Conservation (phyloP, 1,140 invertebrate species). For the Calliopsis andreniformis region DNA sequence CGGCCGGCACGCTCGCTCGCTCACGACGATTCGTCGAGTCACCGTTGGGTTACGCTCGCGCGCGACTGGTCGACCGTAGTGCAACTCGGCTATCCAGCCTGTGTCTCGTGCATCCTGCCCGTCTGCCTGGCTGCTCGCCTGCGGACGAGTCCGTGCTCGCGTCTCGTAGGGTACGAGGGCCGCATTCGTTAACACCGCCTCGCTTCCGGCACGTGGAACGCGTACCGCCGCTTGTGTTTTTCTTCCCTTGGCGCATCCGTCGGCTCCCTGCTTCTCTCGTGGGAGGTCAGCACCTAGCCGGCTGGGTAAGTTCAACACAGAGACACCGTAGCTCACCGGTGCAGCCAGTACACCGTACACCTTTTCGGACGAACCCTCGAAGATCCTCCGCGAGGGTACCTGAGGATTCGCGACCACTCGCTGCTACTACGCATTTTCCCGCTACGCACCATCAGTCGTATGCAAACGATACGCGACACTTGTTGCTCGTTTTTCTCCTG, state of each 20-base stretch:
- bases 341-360: neutral
- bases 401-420: neutral
- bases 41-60: slow-evolving; percentile 49
- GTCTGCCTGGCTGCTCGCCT: neutral
- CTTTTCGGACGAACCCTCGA: neutral
- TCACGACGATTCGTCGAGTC: slow-evolving; percentile 51
- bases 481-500: slow-evolving; percentile 29
- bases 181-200: slow-evolving; percentile 54
- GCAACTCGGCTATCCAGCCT: neutral
- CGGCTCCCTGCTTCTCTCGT: slow-evolving; percentile 57
- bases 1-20: slow-evolving; percentile 6
- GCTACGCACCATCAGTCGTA: neutral
- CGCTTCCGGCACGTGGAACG: slow-evolving; percentile 59
- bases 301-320: slow-evolving; percentile 56
- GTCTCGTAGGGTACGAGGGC: slow-evolving; percentile 21
- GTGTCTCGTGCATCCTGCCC: slow-evolving; percentile 14
- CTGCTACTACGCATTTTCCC: neutral
- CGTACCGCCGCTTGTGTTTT: slow-evolving; percentile 29
- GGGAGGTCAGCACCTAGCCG: slow-evolving; percentile 66
- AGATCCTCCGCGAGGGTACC: neutral
- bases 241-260: slow-evolving; percentile 14
- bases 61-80: slow-evolving; percentile 30
- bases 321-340: neutral
- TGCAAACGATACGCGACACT: slow-evolving; percentile 8
- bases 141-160: neutral